Evolutionary conservation across 2,113 vertebrate species (phyloP).

Genomic region (Perccottus glenii): DNA sequence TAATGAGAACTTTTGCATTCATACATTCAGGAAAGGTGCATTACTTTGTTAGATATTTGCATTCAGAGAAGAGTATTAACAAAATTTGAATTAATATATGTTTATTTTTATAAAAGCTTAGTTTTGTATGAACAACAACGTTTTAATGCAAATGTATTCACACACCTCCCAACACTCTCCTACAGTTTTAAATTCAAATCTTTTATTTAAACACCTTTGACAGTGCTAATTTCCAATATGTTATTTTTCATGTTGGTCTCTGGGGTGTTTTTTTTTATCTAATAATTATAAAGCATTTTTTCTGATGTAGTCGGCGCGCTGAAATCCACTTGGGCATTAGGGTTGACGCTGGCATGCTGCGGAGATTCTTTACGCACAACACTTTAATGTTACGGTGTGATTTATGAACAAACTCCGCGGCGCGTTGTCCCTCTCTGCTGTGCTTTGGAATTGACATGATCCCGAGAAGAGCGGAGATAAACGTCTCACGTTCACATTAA

Average conservation of each 20-base stretch:
- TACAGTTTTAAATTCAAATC: background rate
- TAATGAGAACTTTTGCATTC: background rate
- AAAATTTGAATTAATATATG: background rate
- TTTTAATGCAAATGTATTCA: conserved; percentile 22
- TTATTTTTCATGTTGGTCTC: background rate
- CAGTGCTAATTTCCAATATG: background rate
- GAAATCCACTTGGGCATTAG: conserved; percentile 37
- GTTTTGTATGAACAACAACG: background rate
- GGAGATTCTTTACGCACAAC: conserved; percentile 43
- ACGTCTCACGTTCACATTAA: conserved; percentile 37
- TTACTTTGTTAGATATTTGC: background rate
- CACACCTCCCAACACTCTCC: background rate
- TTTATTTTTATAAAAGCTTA: background rate
- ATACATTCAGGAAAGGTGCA: background rate
- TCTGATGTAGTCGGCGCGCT: background rate
- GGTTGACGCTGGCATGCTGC: conserved; percentile 45
- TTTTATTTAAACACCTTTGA: too few species aligned
- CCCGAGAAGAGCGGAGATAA: conserved; percentile 34
- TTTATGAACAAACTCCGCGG: conserved; percentile 44
- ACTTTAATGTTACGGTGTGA: conserved; percentile 40
- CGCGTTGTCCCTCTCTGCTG: conserved; percentile 29
- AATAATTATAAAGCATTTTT: background rate
- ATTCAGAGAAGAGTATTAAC: background rate
- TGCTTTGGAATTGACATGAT: conserved; percentile 59
- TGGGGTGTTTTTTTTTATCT: background rate